phyloP scores from a whole-genome alignment of 2,888 invertebrate genomes.

The Tetrapedia diversipes region DNA sequence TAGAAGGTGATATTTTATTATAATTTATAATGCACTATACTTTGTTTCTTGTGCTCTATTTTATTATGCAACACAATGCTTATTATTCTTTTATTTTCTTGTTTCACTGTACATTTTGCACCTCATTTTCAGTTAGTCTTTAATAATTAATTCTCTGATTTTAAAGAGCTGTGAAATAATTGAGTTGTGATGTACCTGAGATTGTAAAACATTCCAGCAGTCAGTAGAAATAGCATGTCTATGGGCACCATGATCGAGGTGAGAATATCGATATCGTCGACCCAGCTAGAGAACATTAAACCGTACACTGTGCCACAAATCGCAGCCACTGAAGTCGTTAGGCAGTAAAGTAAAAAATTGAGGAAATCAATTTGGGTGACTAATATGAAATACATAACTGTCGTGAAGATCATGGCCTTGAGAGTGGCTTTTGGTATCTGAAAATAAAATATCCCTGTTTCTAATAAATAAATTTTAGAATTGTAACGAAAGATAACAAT shows the following conservation, averaged over 20 bases:
- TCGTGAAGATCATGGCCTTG: slow-evolving; percentile 65
- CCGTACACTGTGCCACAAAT: slow-evolving; percentile 78
- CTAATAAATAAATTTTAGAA: too few relatives aligned
- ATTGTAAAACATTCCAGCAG: slow-evolving; percentile 83
- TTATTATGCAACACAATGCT: too few relatives aligned
- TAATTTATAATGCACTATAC: too few relatives aligned
- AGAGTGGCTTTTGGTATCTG: slow-evolving; percentile 66
- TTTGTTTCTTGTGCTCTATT: too few relatives aligned
- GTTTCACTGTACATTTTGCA: too few relatives aligned
- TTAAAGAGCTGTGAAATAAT: too few relatives aligned
- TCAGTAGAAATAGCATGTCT: slow-evolving; percentile 83
- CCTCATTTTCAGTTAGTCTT: too few relatives aligned
- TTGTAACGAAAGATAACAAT: neutral
- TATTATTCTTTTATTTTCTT: too few relatives aligned
- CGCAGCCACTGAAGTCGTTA: slow-evolving; percentile 47
- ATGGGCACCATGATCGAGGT: slow-evolving; percentile 84
- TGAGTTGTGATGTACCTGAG: slow-evolving; percentile 61
- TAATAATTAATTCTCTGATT: too few relatives aligned
- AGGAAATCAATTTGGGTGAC: slow-evolving; percentile 30
- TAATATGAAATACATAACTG: slow-evolving; percentile 57
- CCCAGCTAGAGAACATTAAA: slow-evolving; percentile 83
- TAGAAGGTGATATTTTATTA: too few relatives aligned
- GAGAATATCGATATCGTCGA: slow-evolving; percentile 83
- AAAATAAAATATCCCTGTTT: neutral
- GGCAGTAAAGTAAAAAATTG: slow-evolving; percentile 51